These are phyloP conservation scores for Andrena bucephala DNA, from an alignment of 2,888 invertebrate species.

Conservation along the genomic window DNA sequence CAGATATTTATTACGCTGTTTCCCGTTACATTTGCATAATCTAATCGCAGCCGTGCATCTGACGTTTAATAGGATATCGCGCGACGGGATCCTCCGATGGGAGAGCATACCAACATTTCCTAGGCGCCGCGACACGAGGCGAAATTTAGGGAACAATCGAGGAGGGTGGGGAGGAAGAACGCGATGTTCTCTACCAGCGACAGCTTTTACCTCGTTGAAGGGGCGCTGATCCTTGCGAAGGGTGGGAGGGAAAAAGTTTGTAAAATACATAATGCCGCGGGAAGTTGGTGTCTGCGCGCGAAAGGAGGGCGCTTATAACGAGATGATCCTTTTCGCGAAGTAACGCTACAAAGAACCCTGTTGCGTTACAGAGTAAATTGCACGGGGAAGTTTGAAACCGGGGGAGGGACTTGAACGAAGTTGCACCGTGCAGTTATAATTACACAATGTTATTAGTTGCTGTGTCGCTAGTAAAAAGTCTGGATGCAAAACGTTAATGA, in stretches of 20 bases:
- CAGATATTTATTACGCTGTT: slow-evolving; percentile 21
- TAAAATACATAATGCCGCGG: slow-evolving; percentile 12
- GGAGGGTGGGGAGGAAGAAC: not conserved
- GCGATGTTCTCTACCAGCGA: not conserved
- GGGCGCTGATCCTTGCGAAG: slow-evolving; percentile 6
- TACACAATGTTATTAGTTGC: slow-evolving; percentile 3
- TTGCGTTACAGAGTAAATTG: slow-evolving; percentile 34
- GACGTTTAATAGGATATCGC: slow-evolving; percentile 25
- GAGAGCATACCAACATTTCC: not conserved
- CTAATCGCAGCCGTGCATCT: slow-evolving; percentile 27
- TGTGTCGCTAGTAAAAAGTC: slow-evolving; percentile 11
- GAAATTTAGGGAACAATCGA: not conserved
- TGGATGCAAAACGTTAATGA: slow-evolving; percentile 6
- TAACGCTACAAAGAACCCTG: slow-evolving; percentile 13
- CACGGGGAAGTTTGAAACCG: slow-evolving; percentile 16
- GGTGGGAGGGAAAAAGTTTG: slow-evolving; percentile 18
- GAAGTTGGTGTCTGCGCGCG: slow-evolving; percentile 1
- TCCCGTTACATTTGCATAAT: slow-evolving; percentile 34
- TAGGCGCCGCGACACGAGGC: not conserved
- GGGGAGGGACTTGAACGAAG: not conserved
- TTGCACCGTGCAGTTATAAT: slow-evolving; percentile 11
- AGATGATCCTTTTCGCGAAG: slow-evolving; percentile 33
- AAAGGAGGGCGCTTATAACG: slow-evolving; percentile 12
- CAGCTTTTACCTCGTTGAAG: not conserved
- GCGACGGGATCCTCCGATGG: slow-evolving; percentile 5